These are phyloP conservation scores for Crepidodera aurea DNA, from an alignment of 2,888 invertebrate species.

Conservation along the genomic window DNA sequence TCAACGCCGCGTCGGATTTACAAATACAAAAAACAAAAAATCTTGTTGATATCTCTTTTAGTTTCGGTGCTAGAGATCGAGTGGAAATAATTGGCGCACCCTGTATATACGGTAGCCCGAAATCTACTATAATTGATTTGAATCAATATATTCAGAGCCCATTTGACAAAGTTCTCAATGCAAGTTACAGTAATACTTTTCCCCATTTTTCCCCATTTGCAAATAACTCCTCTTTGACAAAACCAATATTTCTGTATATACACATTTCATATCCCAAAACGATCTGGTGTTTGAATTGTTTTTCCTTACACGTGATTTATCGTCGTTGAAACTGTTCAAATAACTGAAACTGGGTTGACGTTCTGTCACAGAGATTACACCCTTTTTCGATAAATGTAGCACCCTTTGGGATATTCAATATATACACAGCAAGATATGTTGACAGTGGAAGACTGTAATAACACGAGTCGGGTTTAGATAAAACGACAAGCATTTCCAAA, in stretches of 20 bases:
- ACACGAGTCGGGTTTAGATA: conserved; percentile 30
- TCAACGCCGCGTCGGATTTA: too few species aligned
- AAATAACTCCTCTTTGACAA: neutral
- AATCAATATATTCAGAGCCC: too few species aligned
- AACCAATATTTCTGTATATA: neutral
- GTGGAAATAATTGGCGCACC: too few species aligned
- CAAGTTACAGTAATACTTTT: too few species aligned
- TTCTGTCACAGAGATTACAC: conserved; percentile 15
- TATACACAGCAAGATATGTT: conserved; percentile 30
- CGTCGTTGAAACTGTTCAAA: conserved; percentile 7
- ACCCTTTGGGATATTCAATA: conserved; percentile 30
- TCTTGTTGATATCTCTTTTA: too few species aligned
- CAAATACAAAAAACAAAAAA: too few species aligned
- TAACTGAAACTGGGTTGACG: conserved; percentile 9
- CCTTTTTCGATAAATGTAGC: conserved; percentile 27
- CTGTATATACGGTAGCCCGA: too few species aligned
- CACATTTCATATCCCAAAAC: neutral
- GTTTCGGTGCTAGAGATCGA: too few species aligned
- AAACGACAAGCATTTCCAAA: conserved; percentile 24
- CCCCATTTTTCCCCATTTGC: too few species aligned
- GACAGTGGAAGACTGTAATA: conserved; percentile 34
- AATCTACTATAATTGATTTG: too few species aligned
- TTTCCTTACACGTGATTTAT: neutral
- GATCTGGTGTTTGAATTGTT: neutral
- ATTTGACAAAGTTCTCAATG: too few species aligned